Base-by-base conservation (phyloP, 2,888 invertebrate genomes). In the Holacanthella duospinosa region DNA sequence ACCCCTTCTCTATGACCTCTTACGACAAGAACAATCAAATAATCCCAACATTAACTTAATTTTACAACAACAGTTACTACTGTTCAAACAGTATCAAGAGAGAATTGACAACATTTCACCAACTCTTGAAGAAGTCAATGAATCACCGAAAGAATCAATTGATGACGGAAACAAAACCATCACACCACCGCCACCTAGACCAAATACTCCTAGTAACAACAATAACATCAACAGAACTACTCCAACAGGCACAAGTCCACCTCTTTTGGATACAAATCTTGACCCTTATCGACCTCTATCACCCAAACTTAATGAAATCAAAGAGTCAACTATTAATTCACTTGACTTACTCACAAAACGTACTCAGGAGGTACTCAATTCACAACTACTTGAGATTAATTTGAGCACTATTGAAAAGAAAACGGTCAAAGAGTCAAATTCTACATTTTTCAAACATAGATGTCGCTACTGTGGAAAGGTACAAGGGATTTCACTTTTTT, bases 391-490 rank as follows among this genome's bases (percentile, higher is more conserved):
- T 68, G 89, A 92, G 29, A 90, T 89, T 74, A 91, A 91, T 76
- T 81, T 93, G 75, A 90, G 91, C 60, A 89, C 91, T 62, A 92
- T 90, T 77, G 83, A 89, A 63, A 73, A 75, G 57, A 74, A 74
- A 55, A 72, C 72, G 55, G 36, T 65, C 9, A 64, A 65, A 16
- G 65, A 66, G 29, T 87, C 88, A 63, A 76, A 75, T 75, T 85
- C 85, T 75, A 89, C 91, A 53, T 91, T 92, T 79, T 92, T 92
- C 81, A 93, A 93, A 78, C 93, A 94, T 77, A 86, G 93, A 61
- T 94, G 93, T 80, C 86, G 92, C 75, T 93, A 92, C 79, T 94
- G 93, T 78, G 93, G 93, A 75, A 94, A 94, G 84, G 92, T 72
- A 58, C n/a, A n/a, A n/a, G n/a, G n/a, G n/a, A n/a, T n/a, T n/a